Evolutionary conservation across 2,797 vertebrate species (phyloP), one percentile per base, ranked within the genome.

Genomic region (Falco columbarius): DNA sequence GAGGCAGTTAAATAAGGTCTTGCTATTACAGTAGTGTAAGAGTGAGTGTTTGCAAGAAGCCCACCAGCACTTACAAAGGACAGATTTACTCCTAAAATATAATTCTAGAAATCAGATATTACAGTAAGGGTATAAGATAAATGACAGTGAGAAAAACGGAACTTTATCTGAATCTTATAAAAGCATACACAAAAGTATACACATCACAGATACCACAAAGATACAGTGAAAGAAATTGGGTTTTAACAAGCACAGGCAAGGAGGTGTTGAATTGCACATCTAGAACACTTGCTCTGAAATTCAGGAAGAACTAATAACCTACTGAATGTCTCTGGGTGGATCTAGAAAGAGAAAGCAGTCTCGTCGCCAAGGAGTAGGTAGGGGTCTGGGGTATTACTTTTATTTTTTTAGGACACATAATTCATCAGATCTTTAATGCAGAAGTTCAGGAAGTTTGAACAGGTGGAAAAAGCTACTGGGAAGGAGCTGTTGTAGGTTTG

Each of bases 301-400:
- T 92, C 47, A 51, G 34, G 23, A 84, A 81, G 71, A 89, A 47
- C 19, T 87, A 32, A 5, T 4, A 66, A 81, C 12, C 32, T 62
- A 24, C 6, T 47, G 26, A 44, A 44, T 38, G 34, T 58, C 19
- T 77, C 38, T 55, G 34, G 4, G 13, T 63, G 16, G 20, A 75
- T 46, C 17, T n/a, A 42, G 12, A 13, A 86, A 86, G 32, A 89
- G 23, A 84, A 85, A 91, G 68, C 7, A 42, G 24, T 46, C 29
- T 46, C 34, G 30, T 34, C 2, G 2, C 8, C 47, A 63, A 56
- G 34, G 19, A 81, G 12, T 4, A 61, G 3, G 5, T 23, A 68
- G 14, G 7, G 7, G 6, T 0, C 42, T 42, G 14, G 11, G 7
- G 2, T 18, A 52, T 9, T 34, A 11, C 27, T 54, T 49, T 51